Percentiles rank a stretch among this genome's conserved stretches.
Conservation (phyloP, 2,113 vertebrate genomes). For the Phylloscopus trochilus region DNA sequence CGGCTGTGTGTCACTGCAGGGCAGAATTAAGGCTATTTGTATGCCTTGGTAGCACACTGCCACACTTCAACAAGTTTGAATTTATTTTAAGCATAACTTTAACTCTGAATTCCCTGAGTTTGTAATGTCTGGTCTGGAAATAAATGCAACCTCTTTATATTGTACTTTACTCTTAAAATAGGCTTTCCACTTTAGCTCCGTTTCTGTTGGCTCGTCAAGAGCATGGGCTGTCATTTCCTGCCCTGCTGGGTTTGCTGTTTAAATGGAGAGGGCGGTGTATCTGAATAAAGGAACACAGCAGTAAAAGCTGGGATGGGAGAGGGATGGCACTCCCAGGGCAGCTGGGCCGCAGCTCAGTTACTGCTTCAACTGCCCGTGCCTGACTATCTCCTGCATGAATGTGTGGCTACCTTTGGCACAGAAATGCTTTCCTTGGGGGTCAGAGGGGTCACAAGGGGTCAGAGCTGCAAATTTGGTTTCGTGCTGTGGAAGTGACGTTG, state of each 20-base stretch:
- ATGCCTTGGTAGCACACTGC: conserved; percentile 15
- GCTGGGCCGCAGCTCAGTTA: background rate
- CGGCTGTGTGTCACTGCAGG: conserved; percentile 24
- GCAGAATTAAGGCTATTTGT: conserved; percentile 27
- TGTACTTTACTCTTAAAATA: background rate
- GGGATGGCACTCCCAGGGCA: background rate
- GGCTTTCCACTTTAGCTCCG: background rate
- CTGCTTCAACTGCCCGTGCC: background rate
- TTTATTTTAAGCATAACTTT: conserved; percentile 48
- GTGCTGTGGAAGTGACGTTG: background rate
- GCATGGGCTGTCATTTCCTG: conserved; percentile 9
- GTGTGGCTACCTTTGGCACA: background rate
- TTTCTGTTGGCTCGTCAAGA: background rate
- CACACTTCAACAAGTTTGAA: conserved; percentile 26
- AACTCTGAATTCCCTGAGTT: conserved; percentile 26
- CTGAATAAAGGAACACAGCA: background rate
- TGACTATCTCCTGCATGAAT: background rate
- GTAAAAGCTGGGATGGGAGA: background rate
- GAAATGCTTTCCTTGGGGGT: background rate
- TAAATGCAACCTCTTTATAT: background rate
- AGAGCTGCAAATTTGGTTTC: background rate
- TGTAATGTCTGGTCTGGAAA: background rate
- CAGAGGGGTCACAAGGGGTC: rapidly evolving
- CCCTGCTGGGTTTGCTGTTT: background rate
- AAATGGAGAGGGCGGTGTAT: background rate